Evolutionary conservation across 2,888 invertebrate genomes (phyloP), one percentile per base, ranked within the genome.

Genomic region (Cantharis nigra): DNA sequence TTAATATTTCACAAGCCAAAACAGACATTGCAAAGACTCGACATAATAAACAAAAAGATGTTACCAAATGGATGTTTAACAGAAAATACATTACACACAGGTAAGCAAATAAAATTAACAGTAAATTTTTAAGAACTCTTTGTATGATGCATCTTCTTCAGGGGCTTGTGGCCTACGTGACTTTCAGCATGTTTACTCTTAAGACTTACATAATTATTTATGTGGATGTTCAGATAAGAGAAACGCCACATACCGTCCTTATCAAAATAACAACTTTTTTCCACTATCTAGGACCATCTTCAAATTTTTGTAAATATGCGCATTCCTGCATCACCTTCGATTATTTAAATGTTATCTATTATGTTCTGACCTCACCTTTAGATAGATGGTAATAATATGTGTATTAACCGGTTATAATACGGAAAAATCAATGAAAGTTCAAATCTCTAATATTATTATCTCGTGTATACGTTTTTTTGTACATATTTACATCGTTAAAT

Each of bases 1-100:
- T 92, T 89, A 49, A 49, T 49, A 49, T 49, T 49, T 49, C 49
- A 7, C 49, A 49, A 49, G 49, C n/a, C 49, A 49, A 49, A n/a
- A 49, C n/a, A 49, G 49, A 89, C 89, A 13, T 89, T 90, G 0
- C 88, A 90, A 74, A 87, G 90, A 71, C 85, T 85, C 72, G 71
- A 74, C 23, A 76, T 10, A 62, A 23, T 30, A 76, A 76, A 71
- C 69, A 33, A 33, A 28, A 72, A 3, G 79, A 81, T 3, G 26
- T 26, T 26, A 82, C 82, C 28, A 85, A 85, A 82, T 88, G 87
- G 87, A 82, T 84, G 69, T 82, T 85, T 78, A 81, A 86, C 72
- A 87, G 87, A 80, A 85, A 84, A 78, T 86, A 87, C 74, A 87
- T 86, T 79, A 88, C 88, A 80, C 86, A 87, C 76, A 86, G 88